Conservation (phyloP, 2,113 vertebrate species). For the Neomonachus schauinslandi region DNA sequence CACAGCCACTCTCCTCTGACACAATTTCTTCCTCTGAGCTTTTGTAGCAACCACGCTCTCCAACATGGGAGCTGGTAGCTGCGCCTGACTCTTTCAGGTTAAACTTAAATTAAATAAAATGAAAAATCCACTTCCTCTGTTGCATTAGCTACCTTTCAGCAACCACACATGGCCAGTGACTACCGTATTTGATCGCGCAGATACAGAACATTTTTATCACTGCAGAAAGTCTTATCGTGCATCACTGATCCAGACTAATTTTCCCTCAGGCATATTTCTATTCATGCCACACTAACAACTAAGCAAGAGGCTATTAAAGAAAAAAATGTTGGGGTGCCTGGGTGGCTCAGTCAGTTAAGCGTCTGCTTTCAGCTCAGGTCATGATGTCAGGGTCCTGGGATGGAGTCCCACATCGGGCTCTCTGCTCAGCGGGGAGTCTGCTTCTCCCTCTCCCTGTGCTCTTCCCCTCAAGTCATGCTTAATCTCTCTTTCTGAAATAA, state of each 20-base stretch:
- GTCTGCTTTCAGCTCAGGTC: too few species aligned
- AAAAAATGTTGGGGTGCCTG: not conserved
- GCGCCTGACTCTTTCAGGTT: not conserved
- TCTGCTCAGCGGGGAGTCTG: too few species aligned
- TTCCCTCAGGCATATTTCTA: not conserved
- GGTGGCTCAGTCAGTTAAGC: too few species aligned
- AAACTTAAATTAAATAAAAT: not conserved
- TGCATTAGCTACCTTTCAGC: not conserved
- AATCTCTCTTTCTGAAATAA: too few species aligned
- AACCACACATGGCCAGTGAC: not conserved
- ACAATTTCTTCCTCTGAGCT: not conserved
- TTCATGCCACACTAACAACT: not conserved
- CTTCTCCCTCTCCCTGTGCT: too few species aligned
- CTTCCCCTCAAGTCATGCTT: too few species aligned
- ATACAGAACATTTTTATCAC: not conserved
- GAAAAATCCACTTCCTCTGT: not conserved
- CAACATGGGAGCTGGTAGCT: not conserved
- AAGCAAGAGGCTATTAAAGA: not conserved
- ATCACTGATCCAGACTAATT: not conserved
- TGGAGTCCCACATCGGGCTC: too few species aligned
- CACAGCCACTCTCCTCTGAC: not conserved
- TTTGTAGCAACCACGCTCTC: not conserved
- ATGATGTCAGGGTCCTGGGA: too few species aligned
- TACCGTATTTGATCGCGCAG: accelerated
- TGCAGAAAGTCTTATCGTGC: not conserved